phyloP scores from a whole-genome alignment of 2,113 vertebrate genomes.

The Chroicocephalus ridibundus region DNA sequence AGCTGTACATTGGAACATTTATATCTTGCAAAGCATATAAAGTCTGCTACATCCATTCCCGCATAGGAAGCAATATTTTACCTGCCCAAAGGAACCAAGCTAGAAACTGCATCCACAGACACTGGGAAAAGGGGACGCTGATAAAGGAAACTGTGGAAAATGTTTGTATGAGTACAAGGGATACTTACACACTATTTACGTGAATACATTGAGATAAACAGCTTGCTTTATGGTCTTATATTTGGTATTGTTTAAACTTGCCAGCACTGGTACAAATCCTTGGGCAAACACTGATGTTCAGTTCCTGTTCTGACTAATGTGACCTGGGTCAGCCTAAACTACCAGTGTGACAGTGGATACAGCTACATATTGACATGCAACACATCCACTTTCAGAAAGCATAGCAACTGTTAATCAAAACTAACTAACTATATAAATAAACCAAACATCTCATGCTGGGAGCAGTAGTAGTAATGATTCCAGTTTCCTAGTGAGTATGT shows the following conservation, averaged over 20 bases:
- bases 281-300: neutral
- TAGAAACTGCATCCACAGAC: neutral
- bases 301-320: neutral
- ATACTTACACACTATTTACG: neutral
- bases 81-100: neutral
- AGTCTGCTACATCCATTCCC: neutral
- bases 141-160: neutral
- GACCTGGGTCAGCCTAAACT: neutral
- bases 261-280: neutral
- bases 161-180: neutral
- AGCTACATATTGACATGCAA: neutral
- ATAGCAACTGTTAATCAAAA: neutral
- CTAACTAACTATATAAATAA: neutral
- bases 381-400: neutral
- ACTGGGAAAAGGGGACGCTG: neutral
- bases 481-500: neutral
- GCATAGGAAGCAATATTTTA: neutral
- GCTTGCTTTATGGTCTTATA: neutral
- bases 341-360: fast-evolving
- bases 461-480: neutral
- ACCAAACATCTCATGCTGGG: neutral
- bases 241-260: neutral
- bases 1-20: neutral
- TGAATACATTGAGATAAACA: neutral
- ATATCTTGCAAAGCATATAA: neutral